Conservation (phyloP, 2,888 invertebrate genomes). For the Ceraclea dissimilis region DNA sequence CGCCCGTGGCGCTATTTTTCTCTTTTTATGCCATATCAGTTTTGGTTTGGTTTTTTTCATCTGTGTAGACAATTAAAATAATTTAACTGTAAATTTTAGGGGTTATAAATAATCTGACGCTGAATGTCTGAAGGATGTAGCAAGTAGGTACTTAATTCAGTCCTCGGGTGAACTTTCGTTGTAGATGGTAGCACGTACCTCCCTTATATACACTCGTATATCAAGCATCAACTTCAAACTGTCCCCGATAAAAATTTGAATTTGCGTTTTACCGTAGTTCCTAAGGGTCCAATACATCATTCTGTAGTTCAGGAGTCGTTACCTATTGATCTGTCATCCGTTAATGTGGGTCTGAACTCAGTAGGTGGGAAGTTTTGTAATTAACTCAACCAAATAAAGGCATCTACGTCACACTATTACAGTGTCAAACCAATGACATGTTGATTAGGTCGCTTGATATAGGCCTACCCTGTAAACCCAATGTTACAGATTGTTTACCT, state of each 20-base stretch:
- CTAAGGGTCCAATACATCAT: constrained; percentile 14
- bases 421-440: not conserved
- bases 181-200: not conserved
- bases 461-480: not conserved
- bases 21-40: no score
- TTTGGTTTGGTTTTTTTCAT: not conserved
- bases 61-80: not conserved
- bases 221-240: constrained; percentile 1
- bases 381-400: constrained; percentile 12
- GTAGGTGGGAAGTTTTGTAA: constrained; percentile 17
- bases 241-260: constrained; percentile 1
- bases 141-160: no score
- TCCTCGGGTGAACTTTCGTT: not conserved
- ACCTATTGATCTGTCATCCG: constrained; percentile 18
- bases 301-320: constrained; percentile 1
- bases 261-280: not conserved
- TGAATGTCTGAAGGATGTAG: no score
- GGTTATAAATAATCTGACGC: no score
- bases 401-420: not conserved
- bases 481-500: no score
- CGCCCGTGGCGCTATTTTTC: no score
- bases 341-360: constrained; percentile 15
- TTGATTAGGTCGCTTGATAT: not conserved
- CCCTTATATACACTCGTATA: no score
- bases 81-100: no score